Evolutionary conservation across 2,113 vertebrate genomes (phyloP), one percentile per base, ranked within the genome.

Genomic region (Petrocephalus microphthalmus): DNA sequence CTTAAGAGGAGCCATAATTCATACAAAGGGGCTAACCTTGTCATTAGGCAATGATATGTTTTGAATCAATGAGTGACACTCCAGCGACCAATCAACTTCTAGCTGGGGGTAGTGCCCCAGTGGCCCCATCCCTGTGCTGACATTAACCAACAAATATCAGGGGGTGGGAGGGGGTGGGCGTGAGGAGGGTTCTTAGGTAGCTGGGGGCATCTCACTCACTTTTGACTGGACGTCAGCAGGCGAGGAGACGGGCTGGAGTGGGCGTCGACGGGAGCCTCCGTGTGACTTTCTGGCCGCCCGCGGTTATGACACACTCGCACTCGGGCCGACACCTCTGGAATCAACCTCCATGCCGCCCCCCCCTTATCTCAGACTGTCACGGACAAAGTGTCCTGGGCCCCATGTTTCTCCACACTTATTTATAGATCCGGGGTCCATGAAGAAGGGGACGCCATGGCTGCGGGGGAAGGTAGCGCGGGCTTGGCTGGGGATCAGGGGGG

Each of bases 361-460:
- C 93, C 92, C 91, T 60, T 93, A 94, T 92, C 94, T 94, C 93
- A 74, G 67, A 85, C 89, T 85, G 90, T 93, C 93, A 93, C 90
- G 92, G 92, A 92, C 91, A 86, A 90, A 93, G 93, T 93, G 94
- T 93, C 92, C 89, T 87, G 89, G 92, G n/a, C 52, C 90, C 90
- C 91, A 89, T 93, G 84, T 93, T 93, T 91, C 93, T 93, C 90
- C 91, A 91, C 93, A 0, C 8, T 85, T 94, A 96, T 94, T 94
- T 95, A 94, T 95, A 95, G 93, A 60, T 67, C 25, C 25, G 0
- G n/a, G 64, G 84, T 89, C 74, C 37, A 85, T 74, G 88, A 88
- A 88, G 42, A 19, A 53, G 56, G 47, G 56, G 54, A 53, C n/a
- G 19, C 45, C 33, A 17, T 19, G 29, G 33, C 15, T 19, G 29